phyloP scores from a whole-genome alignment of 2,113 vertebrate species.

The Stomatorhinus ivindoensis region DNA sequence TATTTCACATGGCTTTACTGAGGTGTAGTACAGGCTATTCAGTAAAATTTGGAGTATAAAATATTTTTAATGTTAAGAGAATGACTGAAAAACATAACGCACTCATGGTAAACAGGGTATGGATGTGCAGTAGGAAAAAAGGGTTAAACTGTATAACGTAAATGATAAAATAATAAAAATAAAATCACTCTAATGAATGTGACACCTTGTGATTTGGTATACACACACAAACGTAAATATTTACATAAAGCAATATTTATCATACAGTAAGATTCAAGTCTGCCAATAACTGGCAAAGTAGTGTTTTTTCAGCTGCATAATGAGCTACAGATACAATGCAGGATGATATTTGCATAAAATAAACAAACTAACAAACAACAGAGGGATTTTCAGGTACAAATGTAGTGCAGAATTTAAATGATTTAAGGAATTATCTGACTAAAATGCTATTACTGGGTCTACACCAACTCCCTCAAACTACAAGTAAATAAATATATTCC shows the following conservation, averaged over 20 bases:
- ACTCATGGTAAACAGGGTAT: neutral
- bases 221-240: conserved; percentile 25
- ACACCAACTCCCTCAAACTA: conserved; percentile 13
- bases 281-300: conserved; percentile 21
- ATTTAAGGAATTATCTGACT: conserved; percentile 19
- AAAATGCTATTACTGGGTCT: conserved; percentile 8
- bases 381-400: neutral
- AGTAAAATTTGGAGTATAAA: neutral
- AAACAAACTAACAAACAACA: conserved; percentile 25
- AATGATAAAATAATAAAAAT: conserved; percentile 15
- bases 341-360: conserved; percentile 30
- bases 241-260: conserved; percentile 26
- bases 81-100: neutral
- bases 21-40: neutral
- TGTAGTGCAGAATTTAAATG: neutral
- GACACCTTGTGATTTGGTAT: conserved; percentile 19
- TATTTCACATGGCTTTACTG: neutral
- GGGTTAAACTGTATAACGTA: neutral
- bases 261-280: conserved; percentile 16
- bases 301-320: conserved; percentile 7
- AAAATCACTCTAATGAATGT: conserved; percentile 19
- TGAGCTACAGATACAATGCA: conserved; percentile 11
- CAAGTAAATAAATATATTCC: neutral
- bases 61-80: neutral
- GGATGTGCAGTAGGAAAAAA: neutral